Evolutionary conservation across 2,888 invertebrate species (phyloP).

Genomic region (Hypomecis punctinalis): DNA sequence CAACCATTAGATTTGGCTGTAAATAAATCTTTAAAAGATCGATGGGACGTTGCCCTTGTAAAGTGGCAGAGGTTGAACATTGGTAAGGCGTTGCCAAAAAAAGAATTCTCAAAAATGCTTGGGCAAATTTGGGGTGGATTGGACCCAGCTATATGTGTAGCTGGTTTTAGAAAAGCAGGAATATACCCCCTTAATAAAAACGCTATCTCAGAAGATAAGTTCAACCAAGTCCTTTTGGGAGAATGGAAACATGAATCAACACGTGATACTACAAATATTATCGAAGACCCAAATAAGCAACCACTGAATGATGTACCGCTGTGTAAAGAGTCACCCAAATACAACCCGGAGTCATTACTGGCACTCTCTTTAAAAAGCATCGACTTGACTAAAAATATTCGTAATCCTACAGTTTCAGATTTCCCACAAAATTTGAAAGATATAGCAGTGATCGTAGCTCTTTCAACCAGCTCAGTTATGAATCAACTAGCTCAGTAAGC

Average conservation of each 20-base stretch:
- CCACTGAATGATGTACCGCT: constrained; percentile 11
- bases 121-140: constrained; percentile 42
- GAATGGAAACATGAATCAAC: constrained; percentile 32
- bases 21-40: constrained; percentile 48
- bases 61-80: constrained; percentile 46
- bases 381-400: constrained; percentile 16
- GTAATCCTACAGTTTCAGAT: constrained; percentile 10
- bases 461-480: constrained; percentile 18
- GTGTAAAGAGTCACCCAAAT: constrained; percentile 9
- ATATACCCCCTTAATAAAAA: constrained; percentile 44
- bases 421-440: constrained; percentile 10
- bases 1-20: constrained; percentile 46
- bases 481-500: constrained; percentile 12
- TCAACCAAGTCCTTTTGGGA: constrained; percentile 32
- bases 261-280: constrained; percentile 14
- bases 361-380: constrained; percentile 24
- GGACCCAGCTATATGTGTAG: constrained; percentile 36
- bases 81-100: constrained; percentile 42
- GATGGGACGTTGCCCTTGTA: constrained; percentile 43
- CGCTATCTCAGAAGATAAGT: constrained; percentile 35
- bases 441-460: constrained; percentile 4
- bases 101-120: constrained; percentile 42
- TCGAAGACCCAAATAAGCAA: constrained; percentile 14
- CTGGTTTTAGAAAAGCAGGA: constrained; percentile 41
- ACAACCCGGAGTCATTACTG: constrained; percentile 20